Evolutionary conservation across 2,797 vertebrate genomes (phyloP), one percentile per base, ranked within the genome.

Genomic region (Moxostoma hubbsi): DNA sequence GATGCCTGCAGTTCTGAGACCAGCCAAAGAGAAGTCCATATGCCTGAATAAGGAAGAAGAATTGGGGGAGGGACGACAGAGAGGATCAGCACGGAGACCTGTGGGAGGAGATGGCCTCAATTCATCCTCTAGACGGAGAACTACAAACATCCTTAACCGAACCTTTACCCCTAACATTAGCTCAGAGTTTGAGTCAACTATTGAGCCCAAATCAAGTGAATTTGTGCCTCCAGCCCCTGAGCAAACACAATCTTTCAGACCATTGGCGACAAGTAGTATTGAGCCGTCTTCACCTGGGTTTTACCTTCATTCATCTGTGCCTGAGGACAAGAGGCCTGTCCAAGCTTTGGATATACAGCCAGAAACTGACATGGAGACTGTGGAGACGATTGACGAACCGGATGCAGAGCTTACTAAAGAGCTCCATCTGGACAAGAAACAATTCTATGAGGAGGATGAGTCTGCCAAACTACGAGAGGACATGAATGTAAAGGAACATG

Each of bases 401-500:
- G 92, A 87, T 88, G 45, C 90, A 75, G 68, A 90, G 82, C 11
- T 66, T 75, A 63, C 88, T 79, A 7, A 57, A 73, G 24, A 67
- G 57, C 72, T 82, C 16, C 92, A 92, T 0, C 57, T 87, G 12
- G 91, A 92, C 24, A 86, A 92, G 47, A 53, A 91, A 10, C 90
- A 87, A 50, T 73, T 81, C 15, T 90, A 88, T 43, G 92, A 93
- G 10, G 93, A 93, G 0, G 97, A 97, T 74, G 96, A 99, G 65
- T 98, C 98, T 0, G 96, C 96, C 36, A 99, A 99, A 82, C 89
- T 99, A 45, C 94, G 94, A 49, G 96, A 98, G 77, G 98, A 99
- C 78, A 94, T 99, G 96, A 95, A 96, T 85, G 96, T 98, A 4
- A 96, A 94, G 77, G 98, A 99, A 54, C 96, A 98, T 0, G 96